These are phyloP conservation scores for Gopherus evgoodei DNA, from an alignment of 2,113 vertebrate genomes.

Conservation along the genomic window DNA sequence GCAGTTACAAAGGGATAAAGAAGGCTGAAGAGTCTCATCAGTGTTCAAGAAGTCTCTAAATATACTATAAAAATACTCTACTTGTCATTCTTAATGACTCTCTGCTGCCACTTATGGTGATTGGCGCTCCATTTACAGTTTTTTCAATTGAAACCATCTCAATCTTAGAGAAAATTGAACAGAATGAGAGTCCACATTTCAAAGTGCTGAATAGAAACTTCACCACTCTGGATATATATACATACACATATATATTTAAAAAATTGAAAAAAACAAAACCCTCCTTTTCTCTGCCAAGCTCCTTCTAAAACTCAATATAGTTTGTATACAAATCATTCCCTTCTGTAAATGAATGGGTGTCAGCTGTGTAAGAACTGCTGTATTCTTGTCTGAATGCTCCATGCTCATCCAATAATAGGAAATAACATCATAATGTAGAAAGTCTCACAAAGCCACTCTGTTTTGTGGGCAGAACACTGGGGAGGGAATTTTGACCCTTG, in stretches of 20 bases:
- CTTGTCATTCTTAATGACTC: conserved; percentile 69
- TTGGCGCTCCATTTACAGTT: conserved; percentile 43
- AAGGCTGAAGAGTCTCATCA: conserved; percentile 35
- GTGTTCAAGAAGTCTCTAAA: conserved; percentile 64
- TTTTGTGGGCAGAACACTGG: conserved; percentile 17
- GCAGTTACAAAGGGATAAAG: conserved; percentile 33
- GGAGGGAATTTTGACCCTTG: background rate
- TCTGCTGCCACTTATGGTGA: conserved; percentile 59
- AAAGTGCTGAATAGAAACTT: conserved; percentile 52
- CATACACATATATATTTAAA: conserved; percentile 6
- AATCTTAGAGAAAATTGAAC: conserved; percentile 48
- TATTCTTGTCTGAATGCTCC: conserved; percentile 43
- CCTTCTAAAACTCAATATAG: background rate
- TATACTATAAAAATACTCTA: conserved; percentile 64
- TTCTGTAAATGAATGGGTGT: conserved; percentile 41
- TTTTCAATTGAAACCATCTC: conserved; percentile 48
- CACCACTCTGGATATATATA: background rate
- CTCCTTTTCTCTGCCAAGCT: background rate
- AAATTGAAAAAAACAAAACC: background rate
- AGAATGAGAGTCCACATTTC: conserved; percentile 49
- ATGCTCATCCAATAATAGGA: conserved; percentile 5
- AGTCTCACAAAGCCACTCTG: background rate
- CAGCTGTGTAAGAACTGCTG: background rate
- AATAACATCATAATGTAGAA: background rate
- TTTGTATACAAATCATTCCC: conserved; percentile 26